Base-by-base conservation (phyloP, 2,113 vertebrate species). In the Mus spicilegus region DNA sequence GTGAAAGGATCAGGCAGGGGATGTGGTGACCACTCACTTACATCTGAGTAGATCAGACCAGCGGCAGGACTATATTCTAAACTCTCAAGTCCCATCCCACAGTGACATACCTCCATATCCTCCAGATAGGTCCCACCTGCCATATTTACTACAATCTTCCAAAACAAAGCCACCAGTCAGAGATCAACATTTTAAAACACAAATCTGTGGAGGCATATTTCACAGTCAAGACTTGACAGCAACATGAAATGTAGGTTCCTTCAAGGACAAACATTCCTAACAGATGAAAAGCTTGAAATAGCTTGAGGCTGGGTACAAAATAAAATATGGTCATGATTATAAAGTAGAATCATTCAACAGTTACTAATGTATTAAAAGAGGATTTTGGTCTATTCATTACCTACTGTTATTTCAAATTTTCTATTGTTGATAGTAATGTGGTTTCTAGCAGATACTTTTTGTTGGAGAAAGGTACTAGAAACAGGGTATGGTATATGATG, bases 261-360 rank as follows among this genome's bases (percentile, higher is more conserved):
- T 11, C 24, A 33, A 10, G 51, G 9, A 17, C 39, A 65, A 80
- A 39, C 30, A 28, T 69, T 81, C 28, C 56, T n/a, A 54, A 75
- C 16, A 13, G 9, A 11, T 42, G 42, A 28, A 8, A 49, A 36
- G 56, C n/a, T 46, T 92, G 58, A 94, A 75, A 92, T 5, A 42
- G 4, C 39, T 94, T 82, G 54, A 82, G 63, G 24, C 12, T 70
- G 49, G 69, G 39, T 56, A 96, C 91, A 46, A 75, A 93, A 89
- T 86, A 94, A 67, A 65, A 51, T 16, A 12, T 51, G 63, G 75
- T 7, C 22, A 75, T 36, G 14, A 65, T 33, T 93, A 16, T 84
- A 92, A 78, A 70, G 26, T 89, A 42, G 4, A 92, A 89, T 42
- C 4, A 46, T 16, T 28, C 86, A 49, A 54, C 11, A 78, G n/a